Evolutionary conservation across 2,113 vertebrate species (phyloP).

Genomic region (Neoarius graeffei): DNA sequence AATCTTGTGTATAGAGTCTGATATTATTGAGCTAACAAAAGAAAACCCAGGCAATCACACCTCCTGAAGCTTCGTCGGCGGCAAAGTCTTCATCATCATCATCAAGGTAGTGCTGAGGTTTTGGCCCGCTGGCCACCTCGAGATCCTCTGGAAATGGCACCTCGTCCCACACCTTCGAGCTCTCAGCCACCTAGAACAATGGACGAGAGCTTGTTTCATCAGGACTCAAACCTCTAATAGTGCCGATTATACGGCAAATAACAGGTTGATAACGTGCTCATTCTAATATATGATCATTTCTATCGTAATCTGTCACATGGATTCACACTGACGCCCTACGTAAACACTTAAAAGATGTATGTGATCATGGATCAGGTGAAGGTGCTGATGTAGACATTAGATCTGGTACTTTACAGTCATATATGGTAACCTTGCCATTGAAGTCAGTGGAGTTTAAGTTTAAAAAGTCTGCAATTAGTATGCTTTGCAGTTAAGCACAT

Average conservation of each 20-base stretch:
- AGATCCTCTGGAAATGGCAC: slow-evolving; percentile 73
- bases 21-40: background rate
- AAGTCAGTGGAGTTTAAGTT: background rate
- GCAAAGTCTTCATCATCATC: slow-evolving; percentile 78
- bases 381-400: background rate
- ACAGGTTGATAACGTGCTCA: background rate
- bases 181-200: slow-evolving; percentile 67
- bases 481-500: background rate
- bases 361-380: background rate
- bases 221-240: slow-evolving; percentile 53
- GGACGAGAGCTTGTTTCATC: slow-evolving; percentile 58
- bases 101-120: slow-evolving; percentile 63
- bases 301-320: background rate
- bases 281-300: background rate
- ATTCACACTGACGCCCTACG: background rate
- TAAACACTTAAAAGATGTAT: background rate
- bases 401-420: background rate
- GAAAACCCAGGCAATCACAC: slow-evolving; percentile 55
- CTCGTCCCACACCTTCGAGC: slow-evolving; percentile 79
- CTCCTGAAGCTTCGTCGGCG: slow-evolving; percentile 74
- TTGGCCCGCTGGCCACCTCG: slow-evolving; percentile 60
- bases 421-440: background rate
- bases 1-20: background rate
- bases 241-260: background rate
- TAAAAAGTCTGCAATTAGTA: background rate